Evolutionary conservation across 2,113 vertebrate genomes (phyloP).

Genomic region (Quiscalus mexicanus): DNA sequence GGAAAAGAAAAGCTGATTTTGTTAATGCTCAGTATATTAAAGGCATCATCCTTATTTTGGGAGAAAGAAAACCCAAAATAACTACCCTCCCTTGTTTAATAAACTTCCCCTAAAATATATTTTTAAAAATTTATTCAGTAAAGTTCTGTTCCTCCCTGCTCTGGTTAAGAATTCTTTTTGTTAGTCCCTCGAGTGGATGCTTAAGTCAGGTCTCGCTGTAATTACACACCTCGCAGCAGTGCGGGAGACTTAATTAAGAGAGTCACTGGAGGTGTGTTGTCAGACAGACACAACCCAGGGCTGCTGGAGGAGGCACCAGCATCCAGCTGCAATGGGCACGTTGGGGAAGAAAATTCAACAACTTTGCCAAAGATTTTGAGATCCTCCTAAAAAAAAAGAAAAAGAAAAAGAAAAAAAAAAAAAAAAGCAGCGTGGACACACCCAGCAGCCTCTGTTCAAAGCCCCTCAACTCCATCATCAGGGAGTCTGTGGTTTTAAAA

Average conservation of each 20-base stretch:
- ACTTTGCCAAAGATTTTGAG: background rate
- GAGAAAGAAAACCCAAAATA: background rate
- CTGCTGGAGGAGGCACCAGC: background rate
- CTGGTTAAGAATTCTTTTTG: background rate
- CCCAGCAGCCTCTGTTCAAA: constrained; percentile 6
- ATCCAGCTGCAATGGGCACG: background rate
- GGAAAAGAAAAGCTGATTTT: background rate
- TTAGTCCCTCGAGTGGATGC: constrained; percentile 38
- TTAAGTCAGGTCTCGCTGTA: constrained; percentile 55
- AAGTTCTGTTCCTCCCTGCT: background rate
- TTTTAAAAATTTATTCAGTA: background rate
- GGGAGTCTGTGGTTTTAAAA: background rate
- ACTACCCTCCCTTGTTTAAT: background rate
- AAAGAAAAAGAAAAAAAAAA: background rate
- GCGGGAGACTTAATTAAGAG: constrained; percentile 60
- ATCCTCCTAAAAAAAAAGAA: background rate
- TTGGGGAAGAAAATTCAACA: background rate
- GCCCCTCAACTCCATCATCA: constrained; percentile 6
- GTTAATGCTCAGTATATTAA: background rate
- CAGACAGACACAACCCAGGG: background rate
- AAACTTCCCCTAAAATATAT: background rate
- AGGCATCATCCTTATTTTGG: background rate
- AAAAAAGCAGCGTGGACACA: background rate
- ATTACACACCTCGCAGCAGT: constrained; percentile 59
- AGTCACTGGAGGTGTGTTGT: constrained; percentile 33